Conservation (phyloP, 2,113 vertebrate genomes). For the Cathartes aura region DNA sequence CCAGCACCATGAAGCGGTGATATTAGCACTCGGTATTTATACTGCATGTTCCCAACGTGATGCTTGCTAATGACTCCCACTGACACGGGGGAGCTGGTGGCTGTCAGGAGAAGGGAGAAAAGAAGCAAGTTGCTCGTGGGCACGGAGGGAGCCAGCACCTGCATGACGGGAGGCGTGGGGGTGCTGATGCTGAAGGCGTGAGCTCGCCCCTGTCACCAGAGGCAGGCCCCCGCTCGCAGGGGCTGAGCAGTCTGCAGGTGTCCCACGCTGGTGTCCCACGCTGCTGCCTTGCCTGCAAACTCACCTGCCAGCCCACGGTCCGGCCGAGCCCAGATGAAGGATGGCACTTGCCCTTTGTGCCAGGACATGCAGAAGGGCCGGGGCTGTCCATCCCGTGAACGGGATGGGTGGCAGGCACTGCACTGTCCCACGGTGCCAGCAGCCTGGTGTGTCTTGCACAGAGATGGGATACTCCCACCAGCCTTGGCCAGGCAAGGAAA, state of each 20-base stretch:
- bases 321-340: not conserved
- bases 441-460: not conserved
- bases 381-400: rapidly evolving
- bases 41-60: not conserved
- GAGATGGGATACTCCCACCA: not conserved
- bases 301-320: not conserved
- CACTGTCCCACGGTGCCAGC: too few relatives aligned
- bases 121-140: not conserved
- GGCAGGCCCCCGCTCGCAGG: not conserved
- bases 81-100: not conserved
- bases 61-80: not conserved
- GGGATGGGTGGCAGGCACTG: not conserved
- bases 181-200: not conserved
- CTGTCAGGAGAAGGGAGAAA: not conserved
- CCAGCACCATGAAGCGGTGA: rapidly evolving
- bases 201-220: not conserved
- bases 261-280: not conserved
- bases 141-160: not conserved
- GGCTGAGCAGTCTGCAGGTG: not conserved
- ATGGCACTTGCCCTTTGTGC: not conserved
- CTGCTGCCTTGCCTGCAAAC: not conserved
- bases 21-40: not conserved
- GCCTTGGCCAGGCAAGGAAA: not conserved
- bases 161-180: rapidly evolving
- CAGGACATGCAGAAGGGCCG: not conserved